Conservation (phyloP, 2,797 vertebrate species). For the Huso huso region DNA sequence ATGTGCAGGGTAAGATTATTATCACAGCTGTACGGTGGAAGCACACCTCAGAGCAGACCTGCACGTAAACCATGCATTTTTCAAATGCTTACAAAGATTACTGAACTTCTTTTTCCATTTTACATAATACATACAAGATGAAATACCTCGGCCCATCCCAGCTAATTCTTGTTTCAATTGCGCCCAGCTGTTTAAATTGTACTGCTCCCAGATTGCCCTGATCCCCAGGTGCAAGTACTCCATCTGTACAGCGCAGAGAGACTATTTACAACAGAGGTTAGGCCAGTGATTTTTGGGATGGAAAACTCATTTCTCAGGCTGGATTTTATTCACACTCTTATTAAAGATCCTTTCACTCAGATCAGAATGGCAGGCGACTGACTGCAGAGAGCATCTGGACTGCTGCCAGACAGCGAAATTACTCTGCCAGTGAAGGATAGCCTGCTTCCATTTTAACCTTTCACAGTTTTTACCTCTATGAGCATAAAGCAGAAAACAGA, state of each 20-base stretch:
- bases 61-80: conserved; percentile 31
- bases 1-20: conserved; percentile 43
- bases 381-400: conserved; percentile 42
- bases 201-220: conserved; percentile 39
- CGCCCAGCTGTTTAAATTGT: conserved; percentile 49
- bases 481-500: conserved; percentile 37
- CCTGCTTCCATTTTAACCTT: conserved; percentile 52
- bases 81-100: conserved; percentile 24
- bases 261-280: conserved; percentile 51
- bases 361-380: conserved; percentile 47
- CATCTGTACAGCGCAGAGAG: conserved; percentile 46
- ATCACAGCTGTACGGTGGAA: conserved; percentile 38
- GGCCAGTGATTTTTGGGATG: conserved; percentile 53
- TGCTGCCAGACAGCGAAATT: conserved; percentile 40
- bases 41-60: conserved; percentile 30
- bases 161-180: conserved; percentile 33
- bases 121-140: conserved; percentile 28
- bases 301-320: conserved; percentile 61
- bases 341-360: conserved; percentile 58
- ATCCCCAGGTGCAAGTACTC: conserved; percentile 51
- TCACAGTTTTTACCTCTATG: conserved; percentile 41
- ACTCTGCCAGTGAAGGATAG: conserved; percentile 46
- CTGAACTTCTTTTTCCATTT: conserved; percentile 25
- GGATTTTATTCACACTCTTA: conserved; percentile 62
- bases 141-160: conserved; percentile 18